Evolutionary conservation across 2,888 invertebrate species (phyloP).

Genomic region (Drosophila melanocephala): DNA sequence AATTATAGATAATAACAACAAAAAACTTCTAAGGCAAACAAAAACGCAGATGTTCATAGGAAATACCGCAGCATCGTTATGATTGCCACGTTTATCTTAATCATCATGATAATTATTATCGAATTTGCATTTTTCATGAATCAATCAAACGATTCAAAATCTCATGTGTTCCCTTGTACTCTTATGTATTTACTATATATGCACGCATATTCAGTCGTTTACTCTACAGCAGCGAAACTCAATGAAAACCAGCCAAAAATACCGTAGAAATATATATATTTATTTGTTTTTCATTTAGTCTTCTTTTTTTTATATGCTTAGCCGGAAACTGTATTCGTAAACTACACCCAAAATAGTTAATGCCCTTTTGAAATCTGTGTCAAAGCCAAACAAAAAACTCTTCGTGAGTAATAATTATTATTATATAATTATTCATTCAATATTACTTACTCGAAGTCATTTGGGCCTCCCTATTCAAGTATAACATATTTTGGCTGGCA

Average conservation of each 20-base stretch:
- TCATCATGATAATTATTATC: constrained; percentile 27
- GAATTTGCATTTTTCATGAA: constrained; percentile 75
- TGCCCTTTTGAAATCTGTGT: constrained; percentile 12
- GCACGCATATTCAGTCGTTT: constrained; percentile 27
- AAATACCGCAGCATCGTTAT: constrained; percentile 64
- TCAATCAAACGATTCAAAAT: constrained; percentile 68
- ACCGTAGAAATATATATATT: constrained; percentile 6
- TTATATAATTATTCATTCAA: background rate
- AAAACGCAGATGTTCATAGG: constrained; percentile 58
- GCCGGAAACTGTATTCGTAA: constrained; percentile 27
- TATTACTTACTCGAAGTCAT: background rate
- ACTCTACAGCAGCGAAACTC: constrained; percentile 38
- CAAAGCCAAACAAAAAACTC: constrained; percentile 13
- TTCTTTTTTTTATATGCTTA: background rate
- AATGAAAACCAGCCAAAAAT: constrained; percentile 41
- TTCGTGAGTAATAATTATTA: background rate
- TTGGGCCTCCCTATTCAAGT: background rate
- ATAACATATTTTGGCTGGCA: background rate
- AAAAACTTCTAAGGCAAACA: constrained; percentile 61
- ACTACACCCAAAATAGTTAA: constrained; percentile 6
- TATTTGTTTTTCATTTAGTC: constrained; percentile 3
- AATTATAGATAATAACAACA: constrained; percentile 51
- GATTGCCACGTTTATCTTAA: constrained; percentile 27
- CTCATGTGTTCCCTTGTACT: constrained; percentile 41
- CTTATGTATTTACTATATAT: constrained; percentile 24